Base-by-base conservation (phyloP, 1,140 invertebrate genomes). In the Ceratitis capitata region DNA sequence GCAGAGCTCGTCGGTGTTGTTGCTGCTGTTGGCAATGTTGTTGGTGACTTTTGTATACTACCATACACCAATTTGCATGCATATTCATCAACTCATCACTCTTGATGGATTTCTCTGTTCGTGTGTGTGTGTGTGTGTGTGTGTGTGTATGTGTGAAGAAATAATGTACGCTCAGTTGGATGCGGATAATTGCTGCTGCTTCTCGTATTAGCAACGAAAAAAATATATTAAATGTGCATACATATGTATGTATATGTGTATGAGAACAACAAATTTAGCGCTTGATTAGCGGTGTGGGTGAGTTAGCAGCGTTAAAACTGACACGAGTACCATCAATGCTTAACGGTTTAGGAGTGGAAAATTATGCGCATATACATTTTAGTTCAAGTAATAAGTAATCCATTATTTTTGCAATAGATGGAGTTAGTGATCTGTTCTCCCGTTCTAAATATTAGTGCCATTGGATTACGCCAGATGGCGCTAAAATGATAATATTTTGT, bases 161-260 rank as follows among this genome's bases (percentile, higher is more conserved):
- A 78, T 78, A 42, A 78, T 78, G 42, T 39, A 45, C 69, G 69
- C 69, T 78, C 69, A 42, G 69, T 78, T 78, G 69, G 69, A 47
- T 78, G 69, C 45, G 69, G 69, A 78, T 78, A 78, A 78, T 78
- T 78, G 69, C 69, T 45, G 69, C 69, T 78, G 69, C 69, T n/a
- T n/a, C n/a, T 42, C 69, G 39, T 45, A 78, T 78, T 78, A 78
- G 69, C 69, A n/a, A 42, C 39, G 42, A 78, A 78, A 78, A n/a
- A 78, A 78, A 78, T 45, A 78, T 45, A n/a, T 45, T n/a, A n/a
- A n/a, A 64, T 29, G 4, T 64, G 26, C 23, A 32, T 12, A 23
- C 29, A 14, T 7, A 3, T 64, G 29, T 0, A 16, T 29, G 5
- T 61, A 2, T 61, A 9, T 61, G n/a, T 32, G 49, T 49, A 12